Evolutionary conservation across 2,888 invertebrate species (phyloP), one percentile per base, ranked within the genome.

Genomic region (Eilema depressum): DNA sequence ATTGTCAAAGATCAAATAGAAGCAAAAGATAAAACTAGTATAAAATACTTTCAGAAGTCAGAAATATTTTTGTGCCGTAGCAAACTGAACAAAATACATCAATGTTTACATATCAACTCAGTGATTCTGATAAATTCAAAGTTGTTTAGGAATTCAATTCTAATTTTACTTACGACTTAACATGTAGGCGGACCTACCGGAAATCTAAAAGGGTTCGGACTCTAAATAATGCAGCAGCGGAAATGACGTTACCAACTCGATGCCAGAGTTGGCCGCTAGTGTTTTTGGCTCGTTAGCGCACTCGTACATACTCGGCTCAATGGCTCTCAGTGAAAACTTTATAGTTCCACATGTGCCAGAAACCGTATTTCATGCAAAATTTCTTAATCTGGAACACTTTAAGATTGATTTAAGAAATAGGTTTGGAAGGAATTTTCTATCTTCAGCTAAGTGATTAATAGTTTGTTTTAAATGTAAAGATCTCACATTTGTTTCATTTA

Each of bases 141-240:
- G 7, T 65, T 64, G 37, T 60, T 70, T 70, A 28, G 62, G 62
- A 71, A 69, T 65, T 37, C 59, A 10, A 28, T 56, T 73, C 66
- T 76, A 75, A 70, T 66, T 75, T 63, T 70, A 75, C 53, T 41
- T 20, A 37, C 59, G 28, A 62, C 14, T 75, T 61, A 3, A 66
- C 30, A 72, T 75, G 74, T 69, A 75, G 67, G 74, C 77, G 70
- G 69, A 81, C 66, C 60, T 79, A 82, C 84, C 86, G 88, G 88
- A 89, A 87, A 84, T 82, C 77, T 82, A 85, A 84, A 82, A 84
- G 82, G 83, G 83, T 83, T 83, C 78, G 82, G 82, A 85, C 78
- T 85, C 72, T 76, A 79, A 85, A 85, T 85, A 84, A 86, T 84
- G 85, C 85, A 82, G 76, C 81, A 77, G 78, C 88, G 90, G 89